These are phyloP conservation scores for Diplodus sargus DNA, from an alignment of 2,797 vertebrate species.

Conservation along the genomic window DNA sequence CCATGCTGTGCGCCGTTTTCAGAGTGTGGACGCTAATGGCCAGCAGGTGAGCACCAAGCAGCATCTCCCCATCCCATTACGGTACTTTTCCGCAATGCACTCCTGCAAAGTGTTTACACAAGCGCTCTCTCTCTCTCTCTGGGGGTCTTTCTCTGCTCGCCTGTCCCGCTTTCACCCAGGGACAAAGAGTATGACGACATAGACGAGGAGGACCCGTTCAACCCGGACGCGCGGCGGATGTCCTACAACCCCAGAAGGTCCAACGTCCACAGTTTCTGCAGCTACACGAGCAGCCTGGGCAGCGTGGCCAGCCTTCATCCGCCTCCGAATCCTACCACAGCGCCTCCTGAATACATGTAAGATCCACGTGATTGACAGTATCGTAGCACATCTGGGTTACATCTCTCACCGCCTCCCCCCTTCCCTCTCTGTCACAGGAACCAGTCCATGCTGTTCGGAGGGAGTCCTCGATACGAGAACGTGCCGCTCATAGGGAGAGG, in stretches of 20 bases:
- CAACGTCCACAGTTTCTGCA: conserved; percentile 95
- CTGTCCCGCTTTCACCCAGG: conserved; percentile 73
- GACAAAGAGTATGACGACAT: conserved; percentile 94
- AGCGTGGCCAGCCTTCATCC: conserved; percentile 94
- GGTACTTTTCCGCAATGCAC: conserved; percentile 24
- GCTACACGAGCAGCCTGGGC: conserved; percentile 93
- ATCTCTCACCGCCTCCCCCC: conserved; percentile 41
- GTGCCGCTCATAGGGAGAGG: conserved; percentile 95
- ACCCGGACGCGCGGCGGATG: conserved; percentile 89
- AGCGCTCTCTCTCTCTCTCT: conserved; percentile 26
- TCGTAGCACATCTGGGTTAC: not conserved
- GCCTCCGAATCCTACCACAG: conserved; percentile 81
- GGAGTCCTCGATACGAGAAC: conserved; percentile 96
- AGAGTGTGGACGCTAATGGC: conserved; percentile 87
- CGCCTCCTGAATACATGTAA: conserved; percentile 96
- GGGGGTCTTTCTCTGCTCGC: not conserved
- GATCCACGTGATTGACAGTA: conserved; percentile 47
- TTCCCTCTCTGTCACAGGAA: conserved; percentile 86
- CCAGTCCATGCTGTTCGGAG: conserved; percentile 94
- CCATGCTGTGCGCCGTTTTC: conserved; percentile 87
- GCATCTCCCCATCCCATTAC: conserved; percentile 63
- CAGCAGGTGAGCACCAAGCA: conserved; percentile 83
- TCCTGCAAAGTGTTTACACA: conserved; percentile 60
- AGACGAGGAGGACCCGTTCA: conserved; percentile 96
- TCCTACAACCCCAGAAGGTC: conserved; percentile 88